Evolutionary conservation across 1,140 invertebrate species (phyloP), one percentile per base, ranked within the genome.

Genomic region (Pogonomyrmex barbatus): DNA sequence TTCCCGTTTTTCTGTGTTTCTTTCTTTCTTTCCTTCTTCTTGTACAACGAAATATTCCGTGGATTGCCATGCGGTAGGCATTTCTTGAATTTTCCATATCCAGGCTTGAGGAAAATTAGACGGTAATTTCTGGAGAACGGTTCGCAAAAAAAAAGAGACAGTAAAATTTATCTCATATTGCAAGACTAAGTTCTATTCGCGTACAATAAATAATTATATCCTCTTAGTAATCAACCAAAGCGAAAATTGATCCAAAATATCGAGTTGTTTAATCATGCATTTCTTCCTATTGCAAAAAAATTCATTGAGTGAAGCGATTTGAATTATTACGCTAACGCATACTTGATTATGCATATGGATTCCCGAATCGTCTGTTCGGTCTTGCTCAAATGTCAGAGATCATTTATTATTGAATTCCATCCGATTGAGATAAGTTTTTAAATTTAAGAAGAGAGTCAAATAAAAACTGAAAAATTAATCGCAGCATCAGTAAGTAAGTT

Each of bases 101-200:
- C 36, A 45, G n/a, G 47, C 30, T 62, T 17, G 86, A 56, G 4
- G 75, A 84, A 86, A 87, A 89, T 89, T 82, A 77, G 65, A 89
- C 50, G n/a, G 14, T 56, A 47, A 50, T 62, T 78, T 33, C 17
- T 56, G 10, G 1, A 39, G 17, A 30, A 47, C 8, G 33, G n/a
- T 17, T 12, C 3, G 12, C 10, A n/a, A 39, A 10, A 36, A 14
- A 42, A 36, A 67, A 39, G 36, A 47, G 14, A 71, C 45, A 71
- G 12, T 45, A 33, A 10, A 42, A 62, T 67, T 58, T 65, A 71
- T 71, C 68, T 58, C 52, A 14, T 56, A 36, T 42, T 24, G 45
- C 52, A 58, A 24, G 10, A 70, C n/a, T 30, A 33, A 67, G 12
- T 30, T n/a, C 4, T 82, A n/a, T 60, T 67, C 30, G 30, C n/a